Evolutionary conservation across 1,140 invertebrate genomes (phyloP).

Genomic region (Leptopilina boulardi): DNA sequence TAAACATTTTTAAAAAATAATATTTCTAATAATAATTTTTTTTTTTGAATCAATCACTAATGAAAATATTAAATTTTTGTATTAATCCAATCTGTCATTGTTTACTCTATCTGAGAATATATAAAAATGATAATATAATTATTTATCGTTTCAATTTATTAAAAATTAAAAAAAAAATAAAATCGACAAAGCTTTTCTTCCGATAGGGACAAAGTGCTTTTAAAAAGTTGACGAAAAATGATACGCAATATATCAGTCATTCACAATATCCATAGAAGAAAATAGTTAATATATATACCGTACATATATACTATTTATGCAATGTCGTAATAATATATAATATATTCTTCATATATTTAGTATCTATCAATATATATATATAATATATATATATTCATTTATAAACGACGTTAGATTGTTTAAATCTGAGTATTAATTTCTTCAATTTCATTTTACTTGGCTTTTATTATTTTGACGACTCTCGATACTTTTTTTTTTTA

Average conservation of each 20-base stretch:
- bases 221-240: conserved; percentile 46
- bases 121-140: too few species aligned
- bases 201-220: conserved; percentile 17
- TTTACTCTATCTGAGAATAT: too few species aligned
- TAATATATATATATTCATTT: conserved; percentile 57
- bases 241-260: conserved; percentile 64
- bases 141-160: too few species aligned
- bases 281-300: conserved; percentile 65
- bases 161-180: too few species aligned
- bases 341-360: conserved; percentile 52
- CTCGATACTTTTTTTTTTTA: neutral
- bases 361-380: conserved; percentile 40
- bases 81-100: too few species aligned
- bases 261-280: conserved; percentile 71
- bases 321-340: conserved; percentile 60
- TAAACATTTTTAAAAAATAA: too few species aligned
- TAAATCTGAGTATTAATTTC: conserved; percentile 64
- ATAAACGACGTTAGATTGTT: conserved; percentile 67
- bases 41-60: too few species aligned
- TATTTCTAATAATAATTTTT: too few species aligned
- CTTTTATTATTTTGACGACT: conserved; percentile 3
- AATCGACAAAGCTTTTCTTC: neutral
- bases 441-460: conserved; percentile 42
- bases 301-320: conserved; percentile 65
- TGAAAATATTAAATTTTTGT: too few species aligned